Base-by-base conservation (phyloP, 2,888 invertebrate species). In the Drosophila basisetae region DNA sequence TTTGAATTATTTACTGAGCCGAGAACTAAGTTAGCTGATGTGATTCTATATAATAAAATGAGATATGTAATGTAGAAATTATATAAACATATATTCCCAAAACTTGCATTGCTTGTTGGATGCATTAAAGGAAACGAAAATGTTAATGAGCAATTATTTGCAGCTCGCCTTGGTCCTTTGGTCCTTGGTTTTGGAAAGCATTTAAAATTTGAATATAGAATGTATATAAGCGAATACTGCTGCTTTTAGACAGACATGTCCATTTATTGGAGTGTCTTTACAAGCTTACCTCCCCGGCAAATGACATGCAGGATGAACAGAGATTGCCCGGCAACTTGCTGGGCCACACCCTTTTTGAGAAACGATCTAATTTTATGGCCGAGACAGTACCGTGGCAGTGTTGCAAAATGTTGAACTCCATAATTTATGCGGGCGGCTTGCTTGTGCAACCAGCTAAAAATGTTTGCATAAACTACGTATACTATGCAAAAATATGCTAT, bases 401-500 rank as follows among this genome's bases (percentile, higher is more conserved):
- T 54, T 64, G 69, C 66, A 58, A 70, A 73, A 78, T 81, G 82
- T 76, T 69, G 68, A 72, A 69, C 54, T 68, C 62, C 70, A 76
- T 87, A 88, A 87, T 87, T 87, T 87, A 87, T 87, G 90, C 87
- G 84, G 89, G 78, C 77, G 80, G 89, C 78, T 68, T 83, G 75
- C 16, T 47, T 16, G n/a, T 22, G 25, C 47, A 9, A 25, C 22
- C 22, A 47, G 47, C 47, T 16, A 82, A 82, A 90, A 87, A 83
- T 82, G 85, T 89, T 90, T 88, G 84, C 89, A 85, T 84, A 84
- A 89, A 84, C 89, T 85, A 90, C 66, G 66, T 66, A 76, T 67
- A 67, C 72, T 90, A 87, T 90, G 87, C 87, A 88, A 90, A 90
- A 87, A 83, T 88, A 89, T 90, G 90, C 82, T 76, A 73, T 72